phyloP scores from a whole-genome alignment of 1,140 invertebrate genomes.

The Vanessa atalanta region DNA sequence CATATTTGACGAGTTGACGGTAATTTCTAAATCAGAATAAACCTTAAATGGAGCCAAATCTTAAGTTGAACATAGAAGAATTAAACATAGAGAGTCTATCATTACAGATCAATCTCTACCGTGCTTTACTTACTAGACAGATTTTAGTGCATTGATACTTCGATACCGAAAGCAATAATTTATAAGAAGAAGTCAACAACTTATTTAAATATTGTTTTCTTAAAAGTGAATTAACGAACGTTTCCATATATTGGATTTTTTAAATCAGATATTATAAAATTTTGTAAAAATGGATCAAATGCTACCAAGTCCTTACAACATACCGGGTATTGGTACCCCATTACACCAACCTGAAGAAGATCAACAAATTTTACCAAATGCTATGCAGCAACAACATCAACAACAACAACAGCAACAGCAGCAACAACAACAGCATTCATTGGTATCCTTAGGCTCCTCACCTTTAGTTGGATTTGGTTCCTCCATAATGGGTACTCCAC shows the following conservation, averaged over 20 bases:
- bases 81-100: no score
- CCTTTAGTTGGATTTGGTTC: conserved; percentile 79
- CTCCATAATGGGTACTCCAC: conserved; percentile 81
- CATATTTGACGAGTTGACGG: conserved; percentile 1
- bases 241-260: neutral
- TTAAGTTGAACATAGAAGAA: no score
- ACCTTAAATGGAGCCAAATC: no score
- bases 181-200: neutral
- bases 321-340: conserved; percentile 94
- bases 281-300: conserved; percentile 89
- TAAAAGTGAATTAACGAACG: neutral
- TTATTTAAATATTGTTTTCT: neutral
- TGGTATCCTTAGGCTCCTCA: conserved; percentile 82
- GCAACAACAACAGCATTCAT: conserved; percentile 71
- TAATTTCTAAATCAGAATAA: conserved; percentile 1
- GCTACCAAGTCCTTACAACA: conserved; percentile 93
- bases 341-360: conserved; percentile 95
- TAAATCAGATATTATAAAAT: neutral
- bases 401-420: conserved; percentile 83
- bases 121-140: no score
- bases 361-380: conserved; percentile 91
- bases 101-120: no score
- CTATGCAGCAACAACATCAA: conserved; percentile 89
- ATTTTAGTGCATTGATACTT: neutral
- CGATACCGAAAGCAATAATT: neutral